Base-by-base conservation (phyloP, 2,113 vertebrate species). In the Gadus macrocephalus region DNA sequence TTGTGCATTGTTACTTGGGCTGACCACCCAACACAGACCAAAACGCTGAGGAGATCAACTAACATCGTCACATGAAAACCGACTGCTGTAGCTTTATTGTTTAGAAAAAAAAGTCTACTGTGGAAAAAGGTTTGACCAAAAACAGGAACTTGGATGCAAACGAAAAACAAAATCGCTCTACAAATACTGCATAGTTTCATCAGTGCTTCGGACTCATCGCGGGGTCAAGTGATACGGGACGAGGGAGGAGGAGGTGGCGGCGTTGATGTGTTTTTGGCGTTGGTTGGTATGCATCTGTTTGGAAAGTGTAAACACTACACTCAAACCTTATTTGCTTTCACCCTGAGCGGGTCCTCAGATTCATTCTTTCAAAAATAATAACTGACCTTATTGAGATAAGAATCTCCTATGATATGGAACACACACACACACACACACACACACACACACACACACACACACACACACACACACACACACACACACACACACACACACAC, bases 261-360 rank as follows among this genome's bases (percentile, higher is more conserved):
- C 77, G 70, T 83, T 60, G 28, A 83, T 82, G 80, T 78, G 53
- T 89, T 88, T 90, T 89, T 91, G 87, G 88, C 87, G 84, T 83
- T 80, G 69, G 80, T 81, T 17, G 15, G 14, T n/a, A 81, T 86
- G 80, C 83, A 72, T 85, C 84, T 84, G 83, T 88, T 85, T 89
- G 84, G 81, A 88, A 89, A 90, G 87, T 86, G 84, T 89, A 90
- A 92, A 92, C 81, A 87, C 89, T 88, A 84, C 76, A 75, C 72
- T 68, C 86, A 70, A 88, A 85, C 82, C 81, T 22, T 62, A 67
- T 76, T 69, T 64, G 79, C 78, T 6, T 74, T 82, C 75, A 79
- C 86, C 91, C 90, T 92, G 91, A 93, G 92, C 83, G 78, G 68
- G 53, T 88, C 70, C 64, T 89, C 81, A 81, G 72, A 88, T 78